Evolutionary conservation across 2,113 vertebrate genomes (phyloP), one percentile per base, ranked within the genome.

Genomic region (Pipra filicauda): DNA sequence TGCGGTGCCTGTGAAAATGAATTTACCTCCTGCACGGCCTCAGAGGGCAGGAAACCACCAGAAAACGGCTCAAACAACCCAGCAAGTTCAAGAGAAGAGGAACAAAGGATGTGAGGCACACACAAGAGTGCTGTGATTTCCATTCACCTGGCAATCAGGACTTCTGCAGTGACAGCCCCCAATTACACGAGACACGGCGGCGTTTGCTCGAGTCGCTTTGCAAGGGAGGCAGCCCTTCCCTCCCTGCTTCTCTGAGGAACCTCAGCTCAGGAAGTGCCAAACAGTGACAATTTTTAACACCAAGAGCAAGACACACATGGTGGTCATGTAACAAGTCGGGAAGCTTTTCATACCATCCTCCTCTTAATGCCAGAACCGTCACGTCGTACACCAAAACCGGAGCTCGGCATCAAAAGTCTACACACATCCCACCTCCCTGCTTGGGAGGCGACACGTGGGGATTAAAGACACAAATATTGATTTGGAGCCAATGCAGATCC

Each of bases 381-480:
- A 30, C 4, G 3, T 6, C 1, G 11, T 7, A 52, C 31, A 3
- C 35, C 15, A 5, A 55, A 73, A 70, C 54, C 77, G 35, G 52
- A 80, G 84, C 59, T 79, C 69, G 19, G 70, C 87, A 93, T 55
- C 88, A 55, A 11, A 69, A 92, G 70, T 31, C 91, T 57, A 18
- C 51, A 30, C 73, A 44, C 88, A 90, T 84, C 72, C 49, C 72
- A 77, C 88, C 80, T 77, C 80, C 57, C 49, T 0, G 11, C 65
- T 51, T 57, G 72, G 80, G 88, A 90, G 88, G 84, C 79, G 70
- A 84, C 88, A 90, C 88, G 72, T 90, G 88, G 88, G 80, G 93
- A 95, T 94, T 94, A 95, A 91, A 92, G 89, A 54, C 6, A 24
- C 84, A 94, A 87, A 90, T 94, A 95, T 91, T 88, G 94, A 97